Evolutionary conservation across 2,888 invertebrate genomes (phyloP), one percentile per base, ranked within the genome.

Genomic region (Lasioglossum figueresi): DNA sequence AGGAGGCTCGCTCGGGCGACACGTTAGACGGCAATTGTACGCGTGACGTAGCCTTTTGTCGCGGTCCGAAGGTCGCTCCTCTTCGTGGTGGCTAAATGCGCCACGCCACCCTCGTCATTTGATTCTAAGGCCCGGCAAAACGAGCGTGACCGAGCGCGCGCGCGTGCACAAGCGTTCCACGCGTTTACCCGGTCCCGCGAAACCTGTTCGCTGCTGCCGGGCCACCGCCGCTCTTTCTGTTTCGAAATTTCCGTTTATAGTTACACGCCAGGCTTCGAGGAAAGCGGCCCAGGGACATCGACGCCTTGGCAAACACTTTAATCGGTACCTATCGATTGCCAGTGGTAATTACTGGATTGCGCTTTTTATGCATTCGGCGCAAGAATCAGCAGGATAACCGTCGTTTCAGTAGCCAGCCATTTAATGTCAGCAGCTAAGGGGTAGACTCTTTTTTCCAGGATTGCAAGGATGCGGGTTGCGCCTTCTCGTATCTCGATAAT

Each of bases 231-330:
- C 84, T 79, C 83, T 71, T 83, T 78, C 78, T 48, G 34, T 87
- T 86, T 83, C 87, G 87, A 87, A 87, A 87, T 87, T 87, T 81
- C 80, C 87, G 80, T 71, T 71, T 77, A 27, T 76, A 52, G 68
- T 12, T 19, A 59, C n/a, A 48, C 23, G 43, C 43, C 34, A 80
- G 81, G 80, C 83, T 86, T 81, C 76, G 80, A 73, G 45, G 63
- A 86, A 83, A 59, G 56, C 40, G 34, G 59, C 37, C 48, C 34
- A 73, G n/a, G 6, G 40, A 27, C 27, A 70, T 37, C 70, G 27
- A 31, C 27, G 19, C 68, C 59, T 16, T 27, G 23, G 19, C 34
- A 14, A 40, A 73, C 37, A 73, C 27, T 66, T 66, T 23, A 34
- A 66, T 34, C 34, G 1, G 31, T 34, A 19, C 31, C 31, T 48